Base-by-base conservation (phyloP, 1,140 invertebrate species). In the Oppia nitens region DNA sequence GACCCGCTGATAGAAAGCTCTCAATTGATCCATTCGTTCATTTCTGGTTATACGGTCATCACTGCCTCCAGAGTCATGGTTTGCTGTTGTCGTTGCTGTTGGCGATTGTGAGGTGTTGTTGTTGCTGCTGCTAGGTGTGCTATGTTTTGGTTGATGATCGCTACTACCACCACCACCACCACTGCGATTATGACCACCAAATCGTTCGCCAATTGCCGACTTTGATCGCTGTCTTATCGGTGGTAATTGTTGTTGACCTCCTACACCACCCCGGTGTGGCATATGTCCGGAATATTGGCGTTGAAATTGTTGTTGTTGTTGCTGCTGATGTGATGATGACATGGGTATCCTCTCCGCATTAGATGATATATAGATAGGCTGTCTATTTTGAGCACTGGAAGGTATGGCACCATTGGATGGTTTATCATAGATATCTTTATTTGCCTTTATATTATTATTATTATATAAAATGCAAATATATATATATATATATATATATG, bases 271-370 rank as follows among this genome's bases (percentile, higher is more conserved):
- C 11, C 25, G 32, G 21, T 59, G 57, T n/a, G 28, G 29, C 24
- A 52, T 9, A 26, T 27, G 57, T 40, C 53, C 27, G 6, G 47
- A n/a, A n/a, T n/a, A 24, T 59, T 59, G 58, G 32, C 56, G 58
- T 47, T 54, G 51, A 4, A 40, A 53, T 11, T 3, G 54, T 29
- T 60, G 59, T 53, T 60, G 50, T 29, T 55, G 50, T 14, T 62
- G 26, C 58, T 72, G 68, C 53, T 68, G 67, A 48, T 73, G 69
- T 49, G 73, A 65, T 25, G 75, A 62, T 48, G 69, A 66, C 55
- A 68, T 60, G 60, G n/a, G n/a, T n/a, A n/a, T n/a, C n/a, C n/a
- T n/a, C n/a, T n/a, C n/a, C n/a, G n/a, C n/a, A n/a, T n/a, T n/a
- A n/a, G n/a, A n/a, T n/a, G n/a, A n/a, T n/a, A n/a, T n/a, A n/a